A percentile compares a stretch with the other conserved stretches of the same genome.
Evolutionary conservation across 30 jellyfish, hydroid and myxozoan genomes (phyloP).

Genomic region (Catostylus mosaicus): DNA sequence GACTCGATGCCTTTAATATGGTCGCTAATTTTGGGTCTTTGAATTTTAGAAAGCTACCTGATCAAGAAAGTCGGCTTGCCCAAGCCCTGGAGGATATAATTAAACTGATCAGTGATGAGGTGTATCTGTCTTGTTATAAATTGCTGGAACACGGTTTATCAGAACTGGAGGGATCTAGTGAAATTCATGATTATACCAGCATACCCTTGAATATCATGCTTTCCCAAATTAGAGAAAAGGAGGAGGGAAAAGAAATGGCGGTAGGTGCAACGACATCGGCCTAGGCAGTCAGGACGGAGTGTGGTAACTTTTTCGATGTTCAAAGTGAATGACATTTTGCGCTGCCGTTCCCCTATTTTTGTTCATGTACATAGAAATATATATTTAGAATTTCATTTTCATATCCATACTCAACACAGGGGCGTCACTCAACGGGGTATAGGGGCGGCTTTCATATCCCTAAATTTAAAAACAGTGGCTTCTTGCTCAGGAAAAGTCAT

Average conservation of each 20-base stretch:
- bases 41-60: slow-evolving; percentile 52
- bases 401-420: too few relatives aligned
- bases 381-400: too few relatives aligned
- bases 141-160: neutral
- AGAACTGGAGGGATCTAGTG: neutral
- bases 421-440: too few relatives aligned
- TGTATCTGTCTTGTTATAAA: neutral
- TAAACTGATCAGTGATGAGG: slow-evolving; percentile 17
- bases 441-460: too few relatives aligned
- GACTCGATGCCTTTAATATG: neutral
- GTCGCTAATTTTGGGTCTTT: neutral
- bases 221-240: neutral
- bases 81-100: slow-evolving; percentile 29
- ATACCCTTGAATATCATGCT: neutral
- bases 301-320: too few relatives aligned
- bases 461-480: too few relatives aligned
- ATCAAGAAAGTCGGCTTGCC: slow-evolving; percentile 36
- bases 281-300: too few relatives aligned
- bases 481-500: too few relatives aligned
- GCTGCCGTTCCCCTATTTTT: too few relatives aligned
- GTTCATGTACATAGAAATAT: too few relatives aligned
- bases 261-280: too few relatives aligned
- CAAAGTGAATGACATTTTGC: too few relatives aligned
- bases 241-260: neutral
- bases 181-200: neutral